Evolutionary conservation across 2,888 invertebrate genomes (phyloP), one percentile per base, ranked within the genome.

Genomic region (Drosophila glabriapex): DNA sequence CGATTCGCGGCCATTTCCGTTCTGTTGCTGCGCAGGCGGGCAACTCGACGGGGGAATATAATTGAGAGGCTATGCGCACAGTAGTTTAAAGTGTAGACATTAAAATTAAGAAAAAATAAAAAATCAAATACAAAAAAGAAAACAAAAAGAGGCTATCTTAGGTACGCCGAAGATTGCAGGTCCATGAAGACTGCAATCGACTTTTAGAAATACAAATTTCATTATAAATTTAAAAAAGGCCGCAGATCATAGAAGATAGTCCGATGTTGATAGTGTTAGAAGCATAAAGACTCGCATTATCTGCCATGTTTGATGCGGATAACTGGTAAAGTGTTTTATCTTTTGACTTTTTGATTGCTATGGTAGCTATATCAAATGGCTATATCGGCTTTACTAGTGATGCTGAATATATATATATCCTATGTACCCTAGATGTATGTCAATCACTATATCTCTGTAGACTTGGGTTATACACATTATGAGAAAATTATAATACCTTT

Each of bases 1-100:
- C 85, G 81, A 79, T 83, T 85, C 80, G 80, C 68, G 77, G 76
- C 78, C 80, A 76, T 89, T 87, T 90, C 89, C 84, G 86, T 77
- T 88, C 68, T 41, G 64, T 33, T 58, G 58, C 60, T 65, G 77
- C 66, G 67, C 71, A 54, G 25, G 16, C 37, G 39, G 41, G 9
- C 39, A 14, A 43, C 29, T 35, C 29, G 31, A 19, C 19, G 43
- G 46, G 53, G 35, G n/a, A 56, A 61, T n/a, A 49, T 46, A 76
- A 76, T 59, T 22, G 53, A 50, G 56, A 67, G 64, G 59, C 58
- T 10, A 16, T 12, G 31, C 22, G 54, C 61, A 68, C 80, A 77
- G 73, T 80, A 75, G 65, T 6, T 43, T 12, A 22, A 43, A 12
- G 43, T 43, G 43, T 22, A 12, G 5, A 12, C 5, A 43, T 43